These are phyloP conservation scores for Oxyura jamaicensis DNA, from an alignment of 2,113 vertebrate genomes.

Conservation along the genomic window DNA sequence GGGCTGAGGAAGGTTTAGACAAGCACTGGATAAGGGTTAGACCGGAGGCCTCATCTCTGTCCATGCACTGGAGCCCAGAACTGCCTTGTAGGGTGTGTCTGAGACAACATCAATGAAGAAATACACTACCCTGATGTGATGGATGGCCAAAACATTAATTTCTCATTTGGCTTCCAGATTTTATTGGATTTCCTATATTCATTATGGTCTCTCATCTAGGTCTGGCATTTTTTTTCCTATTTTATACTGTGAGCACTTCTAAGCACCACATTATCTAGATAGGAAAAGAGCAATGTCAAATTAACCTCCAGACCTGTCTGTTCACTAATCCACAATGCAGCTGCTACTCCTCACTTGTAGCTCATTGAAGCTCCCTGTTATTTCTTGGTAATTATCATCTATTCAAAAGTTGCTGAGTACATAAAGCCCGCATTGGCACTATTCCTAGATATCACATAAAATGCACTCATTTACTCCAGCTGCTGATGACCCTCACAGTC, in stretches of 20 bases:
- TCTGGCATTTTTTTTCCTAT: neutral
- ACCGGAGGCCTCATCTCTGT: neutral
- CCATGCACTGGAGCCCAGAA: neutral
- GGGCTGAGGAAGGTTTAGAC: neutral
- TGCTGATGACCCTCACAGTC: neutral
- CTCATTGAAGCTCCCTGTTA: neutral
- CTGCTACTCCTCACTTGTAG: neutral
- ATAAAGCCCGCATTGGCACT: neutral
- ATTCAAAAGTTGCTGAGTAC: neutral
- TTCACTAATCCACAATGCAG: neutral
- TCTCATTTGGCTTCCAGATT: neutral
- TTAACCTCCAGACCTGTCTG: neutral
- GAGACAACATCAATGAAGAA: neutral
- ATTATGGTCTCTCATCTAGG: neutral
- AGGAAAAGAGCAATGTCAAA: neutral
- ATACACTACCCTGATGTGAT: neutral
- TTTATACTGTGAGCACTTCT: neutral
- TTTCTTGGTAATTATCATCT: neutral
- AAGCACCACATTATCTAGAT: neutral
- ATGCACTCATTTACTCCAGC: neutral
- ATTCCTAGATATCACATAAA: neutral
- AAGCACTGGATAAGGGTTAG: accelerated
- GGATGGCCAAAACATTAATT: neutral
- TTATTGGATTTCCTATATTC: neutral
- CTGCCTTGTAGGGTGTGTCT: neutral